Percentiles rank a stretch among this genome's conserved stretches.
phyloP scores from a whole-genome alignment of 2,888 invertebrate species.

The Spialia ferax region DNA sequence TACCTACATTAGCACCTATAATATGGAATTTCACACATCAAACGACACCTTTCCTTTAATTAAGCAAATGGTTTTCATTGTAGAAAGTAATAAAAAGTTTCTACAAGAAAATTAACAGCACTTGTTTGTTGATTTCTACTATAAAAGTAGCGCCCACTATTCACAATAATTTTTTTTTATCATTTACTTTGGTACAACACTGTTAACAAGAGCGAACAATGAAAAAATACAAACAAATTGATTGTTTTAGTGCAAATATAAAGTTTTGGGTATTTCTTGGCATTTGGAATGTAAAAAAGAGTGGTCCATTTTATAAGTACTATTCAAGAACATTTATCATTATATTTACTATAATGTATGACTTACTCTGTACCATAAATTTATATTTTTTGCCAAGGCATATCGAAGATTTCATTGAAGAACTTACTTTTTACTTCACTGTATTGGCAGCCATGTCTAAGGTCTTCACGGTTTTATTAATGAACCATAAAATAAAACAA shows the following conservation, averaged over 20 bases:
- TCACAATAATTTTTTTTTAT: not conserved
- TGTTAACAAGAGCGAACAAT: not conserved
- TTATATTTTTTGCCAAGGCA: slow-evolving; percentile 60
- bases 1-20: not conserved
- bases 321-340: slow-evolving; percentile 53
- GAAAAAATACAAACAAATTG: slow-evolving; percentile 50
- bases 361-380: slow-evolving; percentile 55
- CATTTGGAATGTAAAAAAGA: slow-evolving; percentile 48
- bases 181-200: not conserved
- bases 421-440: slow-evolving; percentile 66
- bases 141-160: not conserved
- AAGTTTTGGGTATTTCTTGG: slow-evolving; percentile 62
- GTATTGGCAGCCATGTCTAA: slow-evolving; percentile 57
- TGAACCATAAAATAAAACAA: slow-evolving; percentile 53
- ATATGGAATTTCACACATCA: slow-evolving; percentile 1
- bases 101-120: not conserved
- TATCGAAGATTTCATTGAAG: slow-evolving; percentile 61
- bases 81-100: not conserved
- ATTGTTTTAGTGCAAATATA: slow-evolving; percentile 62
- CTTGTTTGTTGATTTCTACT: not conserved
- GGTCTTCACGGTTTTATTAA: slow-evolving; percentile 58
- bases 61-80: not conserved
- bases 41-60: not conserved
- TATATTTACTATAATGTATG: slow-evolving; percentile 54
- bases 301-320: slow-evolving; percentile 47